A percentile compares a stretch with the other conserved stretches of the same genome.
These are phyloP conservation scores for Diadumene lineata DNA, from an alignment of 92 coral and sea anemone species.

Conservation along the genomic window DNA sequence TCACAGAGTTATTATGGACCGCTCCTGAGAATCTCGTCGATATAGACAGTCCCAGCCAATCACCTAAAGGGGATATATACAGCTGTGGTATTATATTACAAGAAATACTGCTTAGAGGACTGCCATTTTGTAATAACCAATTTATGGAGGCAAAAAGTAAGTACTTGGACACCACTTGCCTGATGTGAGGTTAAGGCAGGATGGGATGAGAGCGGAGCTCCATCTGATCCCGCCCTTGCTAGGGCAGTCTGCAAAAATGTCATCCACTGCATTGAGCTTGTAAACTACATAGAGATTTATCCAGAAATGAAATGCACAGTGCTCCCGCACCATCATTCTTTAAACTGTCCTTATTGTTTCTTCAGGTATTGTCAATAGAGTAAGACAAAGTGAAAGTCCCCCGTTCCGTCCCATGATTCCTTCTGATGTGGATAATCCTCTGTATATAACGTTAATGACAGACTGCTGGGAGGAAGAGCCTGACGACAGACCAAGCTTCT, in stretches of 20 bases:
- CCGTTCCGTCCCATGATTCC: slow-evolving; percentile 75
- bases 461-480: slow-evolving; percentile 71
- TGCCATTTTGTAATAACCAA: slow-evolving; percentile 74
- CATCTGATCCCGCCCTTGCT: too few relatives aligned
- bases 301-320: too few relatives aligned
- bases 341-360: too few relatives aligned
- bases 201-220: too few relatives aligned
- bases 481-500: slow-evolving; percentile 51
- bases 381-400: slow-evolving; percentile 52
- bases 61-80: slow-evolving; percentile 84
- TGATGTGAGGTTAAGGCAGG: too few relatives aligned
- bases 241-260: too few relatives aligned
- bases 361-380: slow-evolving; percentile 42
- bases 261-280: too few relatives aligned
- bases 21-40: slow-evolving; percentile 79
- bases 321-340: not conserved
- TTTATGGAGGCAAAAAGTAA: slow-evolving; percentile 78
- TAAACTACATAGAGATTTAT: too few relatives aligned
- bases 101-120: slow-evolving; percentile 79
- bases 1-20: slow-evolving; percentile 74
- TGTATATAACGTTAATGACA: slow-evolving; percentile 45
- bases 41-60: slow-evolving; percentile 29
- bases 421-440: slow-evolving; percentile 21
- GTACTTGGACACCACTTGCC: too few relatives aligned
- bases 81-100: slow-evolving; percentile 88